Evolutionary conservation across 1,140 invertebrate species (phyloP).

Genomic region (Rhagoletis pomonella): DNA sequence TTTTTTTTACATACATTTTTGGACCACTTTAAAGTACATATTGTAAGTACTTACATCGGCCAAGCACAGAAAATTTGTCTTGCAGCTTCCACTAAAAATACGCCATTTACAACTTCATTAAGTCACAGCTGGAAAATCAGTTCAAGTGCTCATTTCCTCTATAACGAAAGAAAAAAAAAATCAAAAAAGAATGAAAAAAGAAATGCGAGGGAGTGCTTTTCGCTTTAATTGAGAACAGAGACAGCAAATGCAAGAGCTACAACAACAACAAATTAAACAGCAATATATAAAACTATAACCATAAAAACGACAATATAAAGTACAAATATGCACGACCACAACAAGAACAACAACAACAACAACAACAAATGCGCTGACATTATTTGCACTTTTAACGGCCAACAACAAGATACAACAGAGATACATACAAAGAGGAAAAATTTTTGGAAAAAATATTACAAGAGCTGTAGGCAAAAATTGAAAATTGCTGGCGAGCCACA

Average conservation of each 20-base stretch:
- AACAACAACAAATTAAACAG: conserved; percentile 22
- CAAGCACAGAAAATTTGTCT: background rate
- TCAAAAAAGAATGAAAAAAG: background rate
- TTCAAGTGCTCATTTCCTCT: conserved; percentile 46
- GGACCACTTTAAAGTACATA: no score
- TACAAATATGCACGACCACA: conserved; percentile 37
- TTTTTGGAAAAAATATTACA: background rate
- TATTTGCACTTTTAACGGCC: background rate
- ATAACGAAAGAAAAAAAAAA: background rate
- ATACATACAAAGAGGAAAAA: background rate
- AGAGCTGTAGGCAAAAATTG: conserved; percentile 2
- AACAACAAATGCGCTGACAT: conserved; percentile 24
- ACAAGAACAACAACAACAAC: no score
- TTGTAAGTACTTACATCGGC: no score
- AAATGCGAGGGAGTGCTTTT: conserved; percentile 40
- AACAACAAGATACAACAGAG: background rate
- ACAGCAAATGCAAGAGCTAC: background rate
- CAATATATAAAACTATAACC: background rate
- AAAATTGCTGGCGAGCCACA: conserved; percentile 22
- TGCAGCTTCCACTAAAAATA: conserved; percentile 12
- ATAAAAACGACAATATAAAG: conserved; percentile 22
- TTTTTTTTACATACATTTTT: no score
- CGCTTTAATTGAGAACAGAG: conserved; percentile 39
- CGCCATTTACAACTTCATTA: conserved; percentile 39
- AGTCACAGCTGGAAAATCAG: conserved; percentile 44